A percentile compares a stretch with the other conserved stretches of the same genome.
Evolutionary conservation across 2,888 invertebrate genomes (phyloP).

Genomic region (Oscheius sp.): DNA sequence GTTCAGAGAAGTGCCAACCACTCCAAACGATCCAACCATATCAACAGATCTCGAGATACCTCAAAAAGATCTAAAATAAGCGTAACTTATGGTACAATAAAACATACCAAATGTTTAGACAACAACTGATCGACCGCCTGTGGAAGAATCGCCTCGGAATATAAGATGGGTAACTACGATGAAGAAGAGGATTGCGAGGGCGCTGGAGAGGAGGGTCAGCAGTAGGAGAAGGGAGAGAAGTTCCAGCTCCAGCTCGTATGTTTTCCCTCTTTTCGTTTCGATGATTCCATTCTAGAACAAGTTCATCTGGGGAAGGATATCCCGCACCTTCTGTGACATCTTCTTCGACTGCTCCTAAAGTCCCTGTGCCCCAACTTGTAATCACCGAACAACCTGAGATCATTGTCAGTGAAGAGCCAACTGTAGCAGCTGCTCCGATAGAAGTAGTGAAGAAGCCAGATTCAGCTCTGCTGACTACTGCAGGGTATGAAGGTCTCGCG

Average conservation of each 20-base stretch:
- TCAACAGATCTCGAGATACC: conserved; percentile 9
- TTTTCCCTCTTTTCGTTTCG: background rate
- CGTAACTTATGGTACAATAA: background rate
- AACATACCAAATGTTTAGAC: conserved; percentile 21
- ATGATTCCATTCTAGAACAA: background rate
- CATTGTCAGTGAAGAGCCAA: conserved; percentile 17
- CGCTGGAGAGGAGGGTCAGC: conserved; percentile 40
- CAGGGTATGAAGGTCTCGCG: background rate
- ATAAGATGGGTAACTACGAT: conserved; percentile 55
- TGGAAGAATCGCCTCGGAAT: conserved; percentile 4
- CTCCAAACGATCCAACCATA: conserved; percentile 13
- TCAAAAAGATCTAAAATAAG: conserved; percentile 17
- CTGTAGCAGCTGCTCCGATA: background rate
- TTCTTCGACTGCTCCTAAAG: background rate
- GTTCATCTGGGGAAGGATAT: conserved; percentile 31
- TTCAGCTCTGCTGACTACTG: background rate
- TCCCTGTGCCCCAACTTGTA: conserved; percentile 7
- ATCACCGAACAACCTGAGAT: conserved; percentile 31
- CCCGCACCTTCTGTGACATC: conserved; percentile 10
- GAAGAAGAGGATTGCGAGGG: conserved; percentile 53
- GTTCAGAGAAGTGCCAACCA: conserved; percentile 18
- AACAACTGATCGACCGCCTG: conserved; percentile 24
- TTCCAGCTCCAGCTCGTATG: conserved; percentile 42
- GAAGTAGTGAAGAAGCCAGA: conserved; percentile 3
- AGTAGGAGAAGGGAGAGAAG: conserved; percentile 35